Percentiles rank a stretch among this genome's conserved stretches.
These are phyloP conservation scores for Podiceps cristatus DNA, from an alignment of 2,113 vertebrate genomes.

Conservation along the genomic window DNA sequence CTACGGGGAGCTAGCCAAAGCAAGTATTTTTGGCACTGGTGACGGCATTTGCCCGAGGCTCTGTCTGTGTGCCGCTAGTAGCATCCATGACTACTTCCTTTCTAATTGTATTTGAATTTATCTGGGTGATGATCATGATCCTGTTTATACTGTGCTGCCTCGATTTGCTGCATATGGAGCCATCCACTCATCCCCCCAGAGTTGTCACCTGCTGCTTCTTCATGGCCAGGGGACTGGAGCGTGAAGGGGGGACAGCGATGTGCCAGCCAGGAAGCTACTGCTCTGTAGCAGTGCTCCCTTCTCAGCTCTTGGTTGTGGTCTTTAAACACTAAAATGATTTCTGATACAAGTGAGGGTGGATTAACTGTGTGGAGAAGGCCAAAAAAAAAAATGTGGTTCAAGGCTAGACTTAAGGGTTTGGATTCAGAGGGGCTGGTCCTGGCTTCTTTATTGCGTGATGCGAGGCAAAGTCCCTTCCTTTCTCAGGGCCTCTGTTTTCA, in stretches of 20 bases:
- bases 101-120: background rate
- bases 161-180: background rate
- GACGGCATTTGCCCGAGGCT: background rate
- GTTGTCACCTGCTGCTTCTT: background rate
- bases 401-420: background rate
- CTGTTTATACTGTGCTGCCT: background rate
- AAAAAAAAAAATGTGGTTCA: background rate
- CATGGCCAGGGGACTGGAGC: background rate
- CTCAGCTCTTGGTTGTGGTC: background rate
- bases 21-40: background rate
- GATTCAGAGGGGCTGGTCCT: background rate
- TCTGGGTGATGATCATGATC: background rate
- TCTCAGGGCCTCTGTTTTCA: background rate
- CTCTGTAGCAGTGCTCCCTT: background rate
- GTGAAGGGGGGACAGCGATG: background rate
- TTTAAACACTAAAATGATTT: background rate
- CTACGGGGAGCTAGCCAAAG: background rate
- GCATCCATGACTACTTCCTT: background rate
- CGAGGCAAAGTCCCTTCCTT: background rate
- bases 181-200: rapidly evolving
- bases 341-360: background rate
- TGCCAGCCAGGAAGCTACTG: background rate
- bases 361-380: background rate
- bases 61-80: background rate
- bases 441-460: background rate